These are phyloP conservation scores for Lerema accius DNA, from an alignment of 1,140 invertebrate genomes.

Conservation along the genomic window DNA sequence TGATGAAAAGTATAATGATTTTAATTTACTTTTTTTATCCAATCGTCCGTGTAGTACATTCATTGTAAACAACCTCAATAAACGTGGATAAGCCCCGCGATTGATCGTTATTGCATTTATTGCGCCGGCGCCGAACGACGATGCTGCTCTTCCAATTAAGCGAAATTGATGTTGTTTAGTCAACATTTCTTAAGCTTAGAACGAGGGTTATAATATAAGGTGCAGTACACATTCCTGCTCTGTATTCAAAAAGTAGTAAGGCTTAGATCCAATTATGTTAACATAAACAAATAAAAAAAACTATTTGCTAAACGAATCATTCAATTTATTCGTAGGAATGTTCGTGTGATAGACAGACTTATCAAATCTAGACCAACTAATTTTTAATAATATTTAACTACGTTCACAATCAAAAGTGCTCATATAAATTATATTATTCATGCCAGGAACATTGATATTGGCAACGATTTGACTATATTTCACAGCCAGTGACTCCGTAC, in stretches of 20 bases:
- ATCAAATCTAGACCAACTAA: too few relatives aligned
- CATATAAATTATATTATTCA: too few relatives aligned
- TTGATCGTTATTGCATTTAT: conserved; percentile 21
- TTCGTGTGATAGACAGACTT: too few relatives aligned
- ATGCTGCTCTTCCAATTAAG: conserved; percentile 16
- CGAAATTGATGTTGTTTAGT: conserved; percentile 9
- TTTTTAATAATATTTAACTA: too few relatives aligned
- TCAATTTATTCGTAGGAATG: too few relatives aligned
- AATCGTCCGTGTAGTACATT: neutral
- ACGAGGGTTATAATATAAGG: neutral
- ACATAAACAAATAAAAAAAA: too few relatives aligned
- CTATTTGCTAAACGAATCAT: too few relatives aligned
- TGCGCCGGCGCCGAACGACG: conserved; percentile 11
- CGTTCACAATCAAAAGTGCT: too few relatives aligned
- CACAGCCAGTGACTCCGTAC: conserved; percentile 7
- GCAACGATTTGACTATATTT: neutral
- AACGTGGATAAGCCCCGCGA: conserved; percentile 1
- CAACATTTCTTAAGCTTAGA: neutral
- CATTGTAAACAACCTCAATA: conserved; percentile 15
- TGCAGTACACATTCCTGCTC: neutral
- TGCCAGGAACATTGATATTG: too few relatives aligned
- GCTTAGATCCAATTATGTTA: too few relatives aligned
- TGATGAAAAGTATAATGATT: too few relatives aligned
- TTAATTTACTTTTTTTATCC: neutral
- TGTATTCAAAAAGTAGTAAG: neutral